Conservation (phyloP, 2,113 vertebrate species). For the Todiramphus chloris region DNA sequence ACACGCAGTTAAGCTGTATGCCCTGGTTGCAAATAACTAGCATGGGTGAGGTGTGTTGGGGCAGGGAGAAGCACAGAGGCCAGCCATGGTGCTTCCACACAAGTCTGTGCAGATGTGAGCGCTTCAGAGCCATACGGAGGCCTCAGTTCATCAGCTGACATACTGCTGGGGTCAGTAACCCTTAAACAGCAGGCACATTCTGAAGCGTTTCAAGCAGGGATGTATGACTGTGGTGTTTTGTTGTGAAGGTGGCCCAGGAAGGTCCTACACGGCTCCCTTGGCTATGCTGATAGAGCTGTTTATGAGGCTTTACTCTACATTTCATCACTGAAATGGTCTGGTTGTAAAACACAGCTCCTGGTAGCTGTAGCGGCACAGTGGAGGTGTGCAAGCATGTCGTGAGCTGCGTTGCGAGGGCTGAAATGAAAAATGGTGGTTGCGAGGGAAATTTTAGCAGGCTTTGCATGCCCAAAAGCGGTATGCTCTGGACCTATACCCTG, state of each 20-base stretch:
- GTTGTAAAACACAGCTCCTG: not conserved
- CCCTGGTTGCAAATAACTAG: not conserved
- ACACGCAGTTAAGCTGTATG: not conserved
- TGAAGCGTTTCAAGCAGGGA: not conserved
- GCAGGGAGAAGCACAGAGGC: not conserved
- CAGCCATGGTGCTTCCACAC: not conserved
- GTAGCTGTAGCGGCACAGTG: not conserved
- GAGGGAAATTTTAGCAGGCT: not conserved
- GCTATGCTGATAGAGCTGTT: not conserved
- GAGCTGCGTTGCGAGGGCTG: not conserved
- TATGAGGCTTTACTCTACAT: not conserved
- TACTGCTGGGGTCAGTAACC: not conserved
- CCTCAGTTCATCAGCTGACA: not conserved
- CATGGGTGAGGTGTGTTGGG: not conserved
- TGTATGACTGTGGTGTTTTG: not conserved
- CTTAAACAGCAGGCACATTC: rapidly evolving
- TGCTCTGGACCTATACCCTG: not conserved
- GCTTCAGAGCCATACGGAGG: not conserved
- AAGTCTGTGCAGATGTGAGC: not conserved
- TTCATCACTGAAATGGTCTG: not conserved
- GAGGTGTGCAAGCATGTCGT: rapidly evolving
- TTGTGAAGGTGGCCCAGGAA: rapidly evolving
- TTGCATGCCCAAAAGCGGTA: rapidly evolving
- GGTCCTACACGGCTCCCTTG: not conserved
- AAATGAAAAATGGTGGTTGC: not conserved